These are phyloP conservation scores for Adelges cooleyi DNA, from an alignment of 1,140 invertebrate genomes.

Conservation along the genomic window DNA sequence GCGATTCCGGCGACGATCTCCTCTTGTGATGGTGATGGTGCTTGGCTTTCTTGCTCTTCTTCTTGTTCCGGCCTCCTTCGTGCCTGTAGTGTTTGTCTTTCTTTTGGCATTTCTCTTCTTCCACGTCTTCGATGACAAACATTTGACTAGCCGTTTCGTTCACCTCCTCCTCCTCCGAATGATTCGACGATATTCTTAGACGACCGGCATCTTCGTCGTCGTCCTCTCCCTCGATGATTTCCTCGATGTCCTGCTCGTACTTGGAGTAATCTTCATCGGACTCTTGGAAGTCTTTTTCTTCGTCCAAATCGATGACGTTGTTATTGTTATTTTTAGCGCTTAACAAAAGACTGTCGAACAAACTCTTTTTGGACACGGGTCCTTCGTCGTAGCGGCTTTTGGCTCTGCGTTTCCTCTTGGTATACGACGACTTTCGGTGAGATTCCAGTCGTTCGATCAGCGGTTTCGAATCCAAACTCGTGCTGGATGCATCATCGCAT, in stretches of 20 bases:
- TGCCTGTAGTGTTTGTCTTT: conserved; percentile 28
- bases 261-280: conserved; percentile 30
- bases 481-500: not conserved
- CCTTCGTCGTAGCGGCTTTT: not conserved
- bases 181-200: conserved; percentile 24
- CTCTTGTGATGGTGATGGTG: conserved; percentile 34
- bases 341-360: conserved; percentile 1
- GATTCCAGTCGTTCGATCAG: conserved; percentile 23
- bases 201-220: conserved; percentile 28
- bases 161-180: conserved; percentile 29
- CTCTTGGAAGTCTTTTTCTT: conserved; percentile 19
- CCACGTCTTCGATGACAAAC: conserved; percentile 22
- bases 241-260: conserved; percentile 32
- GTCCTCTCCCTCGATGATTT: conserved; percentile 29
- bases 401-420: conserved; percentile 2
- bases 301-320: conserved; percentile 21
- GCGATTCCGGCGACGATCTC: conserved; percentile 28
- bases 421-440: conserved; percentile 24
- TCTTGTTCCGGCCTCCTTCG: conserved; percentile 21
- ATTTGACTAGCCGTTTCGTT: conserved; percentile 28
- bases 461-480: conserved; percentile 18
- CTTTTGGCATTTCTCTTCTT: conserved; percentile 31
- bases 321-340: not conserved
- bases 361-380: not conserved
- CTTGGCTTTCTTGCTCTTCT: conserved; percentile 34